phyloP scores from a whole-genome alignment of 2,888 invertebrate species.

The Crocallis elinguaria region DNA sequence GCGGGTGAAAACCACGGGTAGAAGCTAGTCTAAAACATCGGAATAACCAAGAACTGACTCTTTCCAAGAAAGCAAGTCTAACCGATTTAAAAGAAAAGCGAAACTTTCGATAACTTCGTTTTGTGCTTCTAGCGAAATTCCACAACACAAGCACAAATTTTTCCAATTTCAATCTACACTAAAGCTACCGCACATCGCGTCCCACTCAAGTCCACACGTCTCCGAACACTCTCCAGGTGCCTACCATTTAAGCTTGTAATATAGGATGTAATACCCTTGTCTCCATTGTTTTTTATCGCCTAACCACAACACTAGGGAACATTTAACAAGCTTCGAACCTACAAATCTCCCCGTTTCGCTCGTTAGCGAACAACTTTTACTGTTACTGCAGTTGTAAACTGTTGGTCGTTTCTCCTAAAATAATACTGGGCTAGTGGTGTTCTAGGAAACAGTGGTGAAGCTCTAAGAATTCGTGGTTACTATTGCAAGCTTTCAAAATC shows the following conservation, averaged over 20 bases:
- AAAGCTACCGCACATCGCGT: background rate
- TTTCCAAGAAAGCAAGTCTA: too few relatives aligned
- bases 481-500: too few relatives aligned
- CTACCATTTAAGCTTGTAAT: conserved; percentile 2
- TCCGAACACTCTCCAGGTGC: conserved; percentile 4
- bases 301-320: conserved; percentile 44
- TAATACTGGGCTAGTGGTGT: conserved; percentile 42
- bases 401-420: conserved; percentile 57
- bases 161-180: background rate
- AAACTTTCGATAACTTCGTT: too few relatives aligned
- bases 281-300: conserved; percentile 43
- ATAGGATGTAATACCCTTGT: conserved; percentile 29
- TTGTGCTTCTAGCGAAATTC: too few relatives aligned
- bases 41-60: too few relatives aligned
- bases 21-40: too few relatives aligned
- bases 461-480: too few relatives aligned
- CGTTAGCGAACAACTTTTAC: conserved; percentile 65
- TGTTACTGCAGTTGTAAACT: conserved; percentile 66
- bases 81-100: background rate
- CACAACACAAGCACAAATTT: background rate
- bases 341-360: conserved; percentile 59
- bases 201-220: background rate
- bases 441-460: conserved; percentile 20
- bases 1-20: too few relatives aligned
- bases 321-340: conserved; percentile 51